Evolutionary conservation across 2,113 vertebrate species (phyloP).

Genomic region (Lagopus muta): DNA sequence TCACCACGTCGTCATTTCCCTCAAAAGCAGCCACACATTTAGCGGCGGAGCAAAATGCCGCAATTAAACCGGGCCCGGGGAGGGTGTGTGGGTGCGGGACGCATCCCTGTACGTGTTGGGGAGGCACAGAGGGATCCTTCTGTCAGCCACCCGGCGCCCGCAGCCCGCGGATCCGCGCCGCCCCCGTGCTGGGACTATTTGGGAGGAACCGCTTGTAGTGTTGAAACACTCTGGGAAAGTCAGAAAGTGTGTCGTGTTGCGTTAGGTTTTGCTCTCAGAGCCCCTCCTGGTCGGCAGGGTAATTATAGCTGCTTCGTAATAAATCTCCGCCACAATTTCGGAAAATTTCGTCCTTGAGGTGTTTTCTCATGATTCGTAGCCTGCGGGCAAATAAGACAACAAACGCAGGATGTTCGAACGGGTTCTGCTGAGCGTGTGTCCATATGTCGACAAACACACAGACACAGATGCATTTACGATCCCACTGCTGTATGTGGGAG

Average conservation of each 20-base stretch:
- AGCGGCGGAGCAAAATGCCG: not conserved
- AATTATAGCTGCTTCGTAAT: slow-evolving; percentile 4
- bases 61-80: not conserved
- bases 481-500: not conserved
- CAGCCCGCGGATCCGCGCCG: not conserved
- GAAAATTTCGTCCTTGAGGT: slow-evolving; percentile 19
- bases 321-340: slow-evolving; percentile 13
- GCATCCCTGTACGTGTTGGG: not conserved
- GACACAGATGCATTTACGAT: slow-evolving; percentile 9
- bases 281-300: not conserved
- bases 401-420: slow-evolving; percentile 46
- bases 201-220: not conserved
- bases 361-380: slow-evolving; percentile 37
- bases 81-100: not conserved
- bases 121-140: not conserved
- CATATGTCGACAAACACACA: not conserved
- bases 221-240: slow-evolving; percentile 12
- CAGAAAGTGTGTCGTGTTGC: not conserved
- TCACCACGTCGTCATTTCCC: not conserved
- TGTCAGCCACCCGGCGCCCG: not conserved
- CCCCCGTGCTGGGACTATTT: not conserved
- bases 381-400: slow-evolving; percentile 17
- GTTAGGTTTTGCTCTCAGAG: not conserved
- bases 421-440: slow-evolving; percentile 9
- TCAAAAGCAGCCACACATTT: not conserved